Evolutionary conservation across 53 echinoderm and acorn worm species (phyloP).

Genomic region (Henricia sp.): DNA sequence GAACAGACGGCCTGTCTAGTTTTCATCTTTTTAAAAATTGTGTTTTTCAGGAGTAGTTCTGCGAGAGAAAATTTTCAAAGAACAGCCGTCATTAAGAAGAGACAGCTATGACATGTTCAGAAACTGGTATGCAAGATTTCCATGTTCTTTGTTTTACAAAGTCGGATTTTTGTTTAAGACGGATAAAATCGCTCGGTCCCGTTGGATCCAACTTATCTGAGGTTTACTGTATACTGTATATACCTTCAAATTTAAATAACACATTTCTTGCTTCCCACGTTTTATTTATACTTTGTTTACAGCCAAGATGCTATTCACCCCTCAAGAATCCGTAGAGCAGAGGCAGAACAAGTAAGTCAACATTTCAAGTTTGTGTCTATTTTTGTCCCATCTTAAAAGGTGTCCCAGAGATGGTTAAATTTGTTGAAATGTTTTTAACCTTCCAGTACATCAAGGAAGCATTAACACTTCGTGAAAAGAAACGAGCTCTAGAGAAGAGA

Average conservation of each 20-base stretch:
- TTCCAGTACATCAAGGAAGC: slow-evolving; percentile 79
- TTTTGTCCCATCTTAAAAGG: not conserved
- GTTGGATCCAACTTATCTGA: too few species aligned
- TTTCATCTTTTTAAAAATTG: too few species aligned
- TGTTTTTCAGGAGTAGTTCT: slow-evolving; percentile 83
- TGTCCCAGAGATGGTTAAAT: not conserved
- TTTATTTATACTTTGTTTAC: not conserved
- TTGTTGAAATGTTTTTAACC: not conserved
- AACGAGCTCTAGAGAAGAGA: slow-evolving; percentile 67
- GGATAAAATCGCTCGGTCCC: too few species aligned
- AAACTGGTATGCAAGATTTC: slow-evolving; percentile 70
- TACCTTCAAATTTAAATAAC: not conserved
- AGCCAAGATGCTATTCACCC: slow-evolving; percentile 59
- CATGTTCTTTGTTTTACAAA: not conserved
- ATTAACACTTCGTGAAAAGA: slow-evolving; percentile 64
- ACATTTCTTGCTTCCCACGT: too few species aligned
- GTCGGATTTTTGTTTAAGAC: not conserved
- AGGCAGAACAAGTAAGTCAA: slow-evolving; percentile 48
- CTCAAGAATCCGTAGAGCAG: slow-evolving; percentile 47
- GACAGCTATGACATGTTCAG: slow-evolving; percentile 83
- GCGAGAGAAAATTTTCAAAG: slow-evolving; percentile 83
- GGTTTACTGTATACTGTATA: too few species aligned
- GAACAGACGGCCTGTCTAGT: too few species aligned
- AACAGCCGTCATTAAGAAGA: slow-evolving; percentile 80
- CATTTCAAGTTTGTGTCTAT: not conserved